Conservation (phyloP, 2,113 vertebrate species). For the Corythaixoides concolor region DNA sequence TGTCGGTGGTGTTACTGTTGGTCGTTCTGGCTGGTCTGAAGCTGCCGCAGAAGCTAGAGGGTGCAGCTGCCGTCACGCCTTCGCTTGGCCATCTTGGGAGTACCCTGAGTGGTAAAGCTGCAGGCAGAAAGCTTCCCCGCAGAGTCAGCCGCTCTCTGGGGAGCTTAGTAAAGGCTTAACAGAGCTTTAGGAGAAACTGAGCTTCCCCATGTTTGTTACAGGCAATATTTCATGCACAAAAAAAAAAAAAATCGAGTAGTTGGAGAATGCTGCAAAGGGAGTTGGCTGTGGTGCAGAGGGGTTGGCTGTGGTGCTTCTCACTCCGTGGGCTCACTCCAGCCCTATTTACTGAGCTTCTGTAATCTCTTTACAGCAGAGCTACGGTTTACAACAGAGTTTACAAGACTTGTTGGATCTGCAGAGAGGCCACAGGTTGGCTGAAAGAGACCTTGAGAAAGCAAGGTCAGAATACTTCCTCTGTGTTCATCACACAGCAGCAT, state of each 20-base stretch:
- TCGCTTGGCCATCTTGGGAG: accelerated
- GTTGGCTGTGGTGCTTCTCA: background rate
- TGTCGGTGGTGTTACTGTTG: accelerated
- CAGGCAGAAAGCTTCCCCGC: background rate
- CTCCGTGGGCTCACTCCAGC: background rate
- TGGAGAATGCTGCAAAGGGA: background rate
- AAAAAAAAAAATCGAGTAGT: background rate
- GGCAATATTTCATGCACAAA: background rate
- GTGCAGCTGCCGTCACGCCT: background rate
- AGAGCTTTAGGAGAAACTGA: background rate
- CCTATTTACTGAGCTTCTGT: background rate
- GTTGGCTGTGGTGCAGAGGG: background rate
- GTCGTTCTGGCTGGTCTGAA: background rate
- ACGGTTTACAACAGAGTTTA: background rate
- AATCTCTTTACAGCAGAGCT: background rate
- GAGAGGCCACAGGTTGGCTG: background rate
- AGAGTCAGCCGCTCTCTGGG: background rate
- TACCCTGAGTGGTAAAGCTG: background rate
- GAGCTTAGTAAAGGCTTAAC: background rate
- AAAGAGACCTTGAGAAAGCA: background rate
- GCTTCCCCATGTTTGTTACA: background rate
- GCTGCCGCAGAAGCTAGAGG: background rate
- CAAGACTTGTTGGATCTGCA: background rate
- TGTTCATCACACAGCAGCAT: background rate
- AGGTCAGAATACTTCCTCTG: background rate